These are phyloP conservation scores for Parotia lawesii DNA, from an alignment of 2,113 vertebrate genomes.

Conservation along the genomic window DNA sequence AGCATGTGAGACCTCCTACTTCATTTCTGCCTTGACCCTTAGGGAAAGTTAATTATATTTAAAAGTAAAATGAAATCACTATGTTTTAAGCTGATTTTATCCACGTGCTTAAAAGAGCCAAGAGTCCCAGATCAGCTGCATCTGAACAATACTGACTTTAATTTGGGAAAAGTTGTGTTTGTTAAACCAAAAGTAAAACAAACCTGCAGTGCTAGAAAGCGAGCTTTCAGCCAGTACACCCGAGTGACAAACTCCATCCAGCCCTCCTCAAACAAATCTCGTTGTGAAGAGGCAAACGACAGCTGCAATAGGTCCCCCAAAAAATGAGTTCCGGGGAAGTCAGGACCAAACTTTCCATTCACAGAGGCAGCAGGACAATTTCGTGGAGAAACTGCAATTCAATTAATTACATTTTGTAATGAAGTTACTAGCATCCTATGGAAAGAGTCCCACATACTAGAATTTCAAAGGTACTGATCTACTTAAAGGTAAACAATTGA, in stretches of 20 bases:
- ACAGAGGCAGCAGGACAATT: slow-evolving; percentile 68
- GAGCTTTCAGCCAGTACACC: slow-evolving; percentile 93
- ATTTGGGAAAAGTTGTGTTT: not conserved
- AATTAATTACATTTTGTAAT: not conserved
- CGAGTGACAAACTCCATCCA: slow-evolving; percentile 89
- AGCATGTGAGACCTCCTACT: not conserved
- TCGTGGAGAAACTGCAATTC: slow-evolving; percentile 82
- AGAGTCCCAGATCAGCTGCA: not conserved
- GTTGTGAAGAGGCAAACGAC: slow-evolving; percentile 87
- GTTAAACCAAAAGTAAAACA: not conserved
- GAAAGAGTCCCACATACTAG: not conserved
- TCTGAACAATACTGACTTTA: not conserved
- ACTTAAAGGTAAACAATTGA: not conserved
- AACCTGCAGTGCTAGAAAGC: slow-evolving; percentile 90
- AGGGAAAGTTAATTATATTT: not conserved
- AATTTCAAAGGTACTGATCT: not conserved
- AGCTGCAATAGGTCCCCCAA: slow-evolving; percentile 87
- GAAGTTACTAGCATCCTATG: not conserved
- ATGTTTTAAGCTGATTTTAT: not conserved
- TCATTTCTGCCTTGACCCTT: not conserved
- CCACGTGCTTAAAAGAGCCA: not conserved
- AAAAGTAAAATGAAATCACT: not conserved
- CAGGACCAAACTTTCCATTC: slow-evolving; percentile 76
- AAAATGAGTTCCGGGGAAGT: slow-evolving; percentile 87
- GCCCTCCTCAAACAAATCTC: slow-evolving; percentile 84